Conservation (phyloP, 2,797 vertebrate genomes). For the Tauraco hartlaubi region DNA sequence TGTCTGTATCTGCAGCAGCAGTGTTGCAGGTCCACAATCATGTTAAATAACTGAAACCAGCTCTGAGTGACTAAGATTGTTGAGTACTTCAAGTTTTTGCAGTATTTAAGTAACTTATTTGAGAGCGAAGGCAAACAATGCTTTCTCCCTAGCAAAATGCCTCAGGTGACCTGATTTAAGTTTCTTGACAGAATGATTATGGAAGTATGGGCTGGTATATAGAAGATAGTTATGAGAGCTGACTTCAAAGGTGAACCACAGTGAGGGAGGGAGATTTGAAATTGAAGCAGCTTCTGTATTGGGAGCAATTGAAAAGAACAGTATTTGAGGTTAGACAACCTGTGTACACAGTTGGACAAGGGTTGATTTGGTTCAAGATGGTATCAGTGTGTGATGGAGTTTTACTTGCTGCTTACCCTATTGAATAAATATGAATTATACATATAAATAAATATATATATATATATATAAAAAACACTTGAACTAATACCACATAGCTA, state of each 20-base stretch:
- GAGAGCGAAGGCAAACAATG: neutral
- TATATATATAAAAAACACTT: neutral
- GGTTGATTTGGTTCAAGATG: neutral
- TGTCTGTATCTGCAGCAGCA: neutral
- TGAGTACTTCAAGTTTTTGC: neutral
- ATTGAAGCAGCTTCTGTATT: neutral
- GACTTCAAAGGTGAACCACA: neutral
- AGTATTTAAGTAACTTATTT: neutral
- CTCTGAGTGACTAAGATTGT: neutral
- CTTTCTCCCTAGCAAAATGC: neutral
- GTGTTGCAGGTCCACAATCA: neutral
- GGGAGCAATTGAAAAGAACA: neutral
- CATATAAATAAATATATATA: neutral
- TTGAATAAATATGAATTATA: neutral
- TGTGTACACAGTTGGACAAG: rapidly evolving
- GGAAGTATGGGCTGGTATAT: neutral
- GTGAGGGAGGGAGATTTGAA: neutral
- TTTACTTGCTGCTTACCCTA: neutral
- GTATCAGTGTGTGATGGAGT: neutral
- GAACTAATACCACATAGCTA: neutral
- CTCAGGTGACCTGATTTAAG: neutral
- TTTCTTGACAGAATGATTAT: neutral
- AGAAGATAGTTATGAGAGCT: neutral
- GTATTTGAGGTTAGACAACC: neutral
- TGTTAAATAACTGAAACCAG: neutral